These are phyloP conservation scores for Microcebus murinus DNA, from an alignment of 2,113 vertebrate species.

Conservation along the genomic window DNA sequence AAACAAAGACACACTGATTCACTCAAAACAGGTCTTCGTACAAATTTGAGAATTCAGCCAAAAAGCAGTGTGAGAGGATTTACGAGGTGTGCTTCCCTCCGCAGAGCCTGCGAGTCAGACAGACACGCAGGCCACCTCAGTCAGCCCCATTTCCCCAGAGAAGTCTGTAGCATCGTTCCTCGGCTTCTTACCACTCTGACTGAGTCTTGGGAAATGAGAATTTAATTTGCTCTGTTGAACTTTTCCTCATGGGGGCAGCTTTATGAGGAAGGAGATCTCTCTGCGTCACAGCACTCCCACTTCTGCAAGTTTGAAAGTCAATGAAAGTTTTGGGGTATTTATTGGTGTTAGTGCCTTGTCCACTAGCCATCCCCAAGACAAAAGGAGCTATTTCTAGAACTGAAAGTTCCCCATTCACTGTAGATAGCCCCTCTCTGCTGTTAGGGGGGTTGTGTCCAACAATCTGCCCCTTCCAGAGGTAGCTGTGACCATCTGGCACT, in stretches of 20 bases:
- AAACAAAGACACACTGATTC: constrained; percentile 52
- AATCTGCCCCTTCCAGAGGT: neutral
- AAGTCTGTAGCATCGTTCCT: neutral
- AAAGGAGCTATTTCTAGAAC: neutral
- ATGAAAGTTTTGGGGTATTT: neutral
- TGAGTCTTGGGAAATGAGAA: neutral
- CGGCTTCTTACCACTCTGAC: neutral
- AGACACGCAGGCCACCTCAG: neutral
- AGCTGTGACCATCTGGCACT: neutral
- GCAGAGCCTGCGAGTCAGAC: neutral
- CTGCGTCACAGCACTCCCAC: neutral
- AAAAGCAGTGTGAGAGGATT: constrained; percentile 35
- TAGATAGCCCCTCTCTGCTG: neutral
- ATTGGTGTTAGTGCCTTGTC: neutral
- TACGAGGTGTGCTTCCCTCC: neutral
- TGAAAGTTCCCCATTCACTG: neutral
- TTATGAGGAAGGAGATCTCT: neutral
- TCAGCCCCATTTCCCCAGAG: neutral
- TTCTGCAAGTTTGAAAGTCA: neutral
- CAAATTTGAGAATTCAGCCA: constrained; percentile 16
- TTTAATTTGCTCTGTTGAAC: neutral
- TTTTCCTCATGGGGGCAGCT: neutral
- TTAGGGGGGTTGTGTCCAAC: neutral
- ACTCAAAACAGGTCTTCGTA: neutral
- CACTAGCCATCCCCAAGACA: neutral